Evolutionary conservation across 2,797 vertebrate species (phyloP), one percentile per base, ranked within the genome.

Genomic region (Rhynchonycteris naso): DNA sequence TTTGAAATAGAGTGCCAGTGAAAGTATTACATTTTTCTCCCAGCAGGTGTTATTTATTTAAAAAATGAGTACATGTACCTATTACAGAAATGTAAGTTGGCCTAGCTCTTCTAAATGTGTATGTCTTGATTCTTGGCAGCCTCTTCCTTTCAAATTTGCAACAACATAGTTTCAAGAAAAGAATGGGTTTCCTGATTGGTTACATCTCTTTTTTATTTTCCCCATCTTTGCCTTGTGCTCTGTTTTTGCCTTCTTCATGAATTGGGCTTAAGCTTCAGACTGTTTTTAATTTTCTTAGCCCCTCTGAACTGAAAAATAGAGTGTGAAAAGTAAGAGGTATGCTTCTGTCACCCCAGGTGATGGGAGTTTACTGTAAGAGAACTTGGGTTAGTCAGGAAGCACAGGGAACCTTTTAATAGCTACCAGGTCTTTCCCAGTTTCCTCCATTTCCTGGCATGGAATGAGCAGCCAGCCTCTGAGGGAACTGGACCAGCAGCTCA

Each of bases 1-100:
- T n/a, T 96, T 94, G n/a, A 83, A 94, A 89, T 71, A 35, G n/a
- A 89, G 33, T n/a, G 82, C 71, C 82, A 86, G 47, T 18, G 47
- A 85, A 92, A 92, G 16, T 80, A 58, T 54, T 72, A 1, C 30
- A 26, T 66, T 75, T 95, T 94, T 56, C 63, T 87, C n/a, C 75
- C 18, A 78, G 63, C 28, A 79, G 30, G n/a, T 91, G 19, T 88
- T 94, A 81, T 69, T 86, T 59, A 76, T 79, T 94, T 84, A 22
- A 63, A 83, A 87, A 81, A 93, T 47, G 61, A 93, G 28, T 92
- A 33, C 21, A 66, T 65, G 12, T 5, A 26, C 38, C 54, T 84
- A 61, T 75, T 95, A 2, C 35, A 86, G 58, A 74, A 52, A 85
- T 87, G 69, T 85, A 75, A 58, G 43, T 90, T 80, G 68, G 52